Evolutionary conservation across 2,113 vertebrate genomes (phyloP).

Genomic region (Myrmecophaga tridactyla): DNA sequence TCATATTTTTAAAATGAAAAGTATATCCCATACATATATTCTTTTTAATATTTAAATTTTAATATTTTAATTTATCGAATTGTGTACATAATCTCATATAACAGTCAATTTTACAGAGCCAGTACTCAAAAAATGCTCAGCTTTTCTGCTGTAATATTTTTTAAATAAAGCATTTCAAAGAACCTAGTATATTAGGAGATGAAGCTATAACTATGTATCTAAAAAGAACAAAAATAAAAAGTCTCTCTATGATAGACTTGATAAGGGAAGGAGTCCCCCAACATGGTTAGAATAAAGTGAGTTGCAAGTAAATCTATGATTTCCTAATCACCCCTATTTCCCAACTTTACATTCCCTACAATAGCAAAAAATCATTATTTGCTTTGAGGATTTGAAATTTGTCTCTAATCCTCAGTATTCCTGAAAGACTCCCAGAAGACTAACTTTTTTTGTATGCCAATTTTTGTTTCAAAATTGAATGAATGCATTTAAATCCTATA

Average conservation of each 20-base stretch:
- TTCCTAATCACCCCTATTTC: not conserved
- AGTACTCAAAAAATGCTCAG: not conserved
- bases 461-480: slow-evolving; percentile 57
- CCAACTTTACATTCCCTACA: not conserved
- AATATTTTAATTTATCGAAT: not conserved
- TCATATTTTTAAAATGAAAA: not conserved
- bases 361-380: not conserved
- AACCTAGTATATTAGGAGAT: not conserved
- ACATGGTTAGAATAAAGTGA: not conserved
- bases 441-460: slow-evolving; percentile 40
- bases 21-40: not conserved
- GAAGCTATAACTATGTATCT: not conserved
- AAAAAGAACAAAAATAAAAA: not conserved
- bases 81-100: not conserved
- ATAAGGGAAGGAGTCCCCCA: not conserved
- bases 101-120: not conserved
- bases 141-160: not conserved
- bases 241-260: not conserved
- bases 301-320: not conserved
- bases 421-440: slow-evolving; percentile 1
- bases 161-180: slow-evolving; percentile 35
- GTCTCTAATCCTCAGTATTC: not conserved
- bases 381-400: not conserved
- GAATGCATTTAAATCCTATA: slow-evolving; percentile 50
- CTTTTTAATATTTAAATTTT: not conserved